Percentiles rank a stretch among this genome's conserved stretches.
phyloP scores from a whole-genome alignment of 2,113 vertebrate species.

The Petaurus breviceps region DNA sequence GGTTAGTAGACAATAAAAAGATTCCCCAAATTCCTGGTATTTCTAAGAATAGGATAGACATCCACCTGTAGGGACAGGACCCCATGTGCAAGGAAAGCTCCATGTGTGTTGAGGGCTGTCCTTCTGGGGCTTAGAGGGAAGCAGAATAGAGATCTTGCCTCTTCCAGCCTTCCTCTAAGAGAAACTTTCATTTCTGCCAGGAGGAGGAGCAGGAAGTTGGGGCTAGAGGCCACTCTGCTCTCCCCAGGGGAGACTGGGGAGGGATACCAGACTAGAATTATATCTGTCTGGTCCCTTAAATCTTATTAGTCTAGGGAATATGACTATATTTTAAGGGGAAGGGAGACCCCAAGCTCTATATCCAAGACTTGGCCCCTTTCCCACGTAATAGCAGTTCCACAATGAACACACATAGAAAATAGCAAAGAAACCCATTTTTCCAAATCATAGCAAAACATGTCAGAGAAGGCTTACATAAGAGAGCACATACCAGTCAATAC shows the following conservation, averaged over 20 bases:
- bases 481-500: background rate
- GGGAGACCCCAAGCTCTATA: too few species aligned
- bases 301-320: background rate
- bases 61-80: too few species aligned
- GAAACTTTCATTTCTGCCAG: background rate
- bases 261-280: background rate
- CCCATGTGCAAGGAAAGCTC: too few species aligned
- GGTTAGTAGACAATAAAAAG: background rate
- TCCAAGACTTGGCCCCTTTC: background rate
- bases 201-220: background rate
- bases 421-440: background rate
- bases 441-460: background rate
- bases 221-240: background rate
- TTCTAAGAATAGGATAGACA: constrained; percentile 32
- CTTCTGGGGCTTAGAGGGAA: background rate
- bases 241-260: too few species aligned
- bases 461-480: background rate
- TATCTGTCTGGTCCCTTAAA: background rate
- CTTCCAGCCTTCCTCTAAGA: too few species aligned
- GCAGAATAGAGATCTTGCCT: background rate
- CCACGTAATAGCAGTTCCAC: background rate
- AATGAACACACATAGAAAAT: background rate
- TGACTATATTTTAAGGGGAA: background rate
- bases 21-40: background rate
- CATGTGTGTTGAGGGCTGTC: background rate